Evolutionary conservation across 2,113 vertebrate genomes (phyloP).

Genomic region (Rhinopomastus cyanomelas): DNA sequence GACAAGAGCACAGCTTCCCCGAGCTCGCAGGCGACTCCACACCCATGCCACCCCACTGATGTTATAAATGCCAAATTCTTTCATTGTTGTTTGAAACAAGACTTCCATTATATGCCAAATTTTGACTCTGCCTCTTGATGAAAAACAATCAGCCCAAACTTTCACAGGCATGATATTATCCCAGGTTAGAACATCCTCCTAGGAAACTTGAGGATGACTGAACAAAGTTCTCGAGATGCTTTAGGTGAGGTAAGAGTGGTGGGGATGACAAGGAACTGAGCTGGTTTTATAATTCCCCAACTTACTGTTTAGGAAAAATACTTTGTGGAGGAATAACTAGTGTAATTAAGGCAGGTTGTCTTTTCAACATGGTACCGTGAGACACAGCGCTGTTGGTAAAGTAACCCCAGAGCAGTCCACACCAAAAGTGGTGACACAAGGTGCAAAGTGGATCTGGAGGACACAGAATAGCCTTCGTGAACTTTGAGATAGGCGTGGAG

Average conservation of each 20-base stretch:
- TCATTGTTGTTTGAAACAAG: slow-evolving; percentile 44
- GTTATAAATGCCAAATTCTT: slow-evolving; percentile 37
- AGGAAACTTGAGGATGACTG: background rate
- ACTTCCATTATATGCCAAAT: slow-evolving; percentile 29
- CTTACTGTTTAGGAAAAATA: background rate
- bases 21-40: accelerated
- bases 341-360: background rate
- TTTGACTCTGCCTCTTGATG: slow-evolving; percentile 14
- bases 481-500: background rate
- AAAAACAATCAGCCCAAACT: slow-evolving; percentile 50
- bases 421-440: accelerated
- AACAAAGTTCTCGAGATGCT: background rate
- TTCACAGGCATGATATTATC: slow-evolving; percentile 13
- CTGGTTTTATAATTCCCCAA: background rate
- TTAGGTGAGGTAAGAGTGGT: background rate
- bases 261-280: background rate
- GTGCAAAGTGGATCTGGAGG: background rate
- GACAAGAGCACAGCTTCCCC: background rate
- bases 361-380: background rate
- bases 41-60: slow-evolving; percentile 13
- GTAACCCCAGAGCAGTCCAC: background rate
- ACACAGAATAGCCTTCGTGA: background rate
- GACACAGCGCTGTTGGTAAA: background rate
- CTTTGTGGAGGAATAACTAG: background rate
- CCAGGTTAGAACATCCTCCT: background rate